A percentile compares a stretch with the other conserved stretches of the same genome.
Conservation (phyloP, 2,888 invertebrate species). For the Hecatera dysodea region DNA sequence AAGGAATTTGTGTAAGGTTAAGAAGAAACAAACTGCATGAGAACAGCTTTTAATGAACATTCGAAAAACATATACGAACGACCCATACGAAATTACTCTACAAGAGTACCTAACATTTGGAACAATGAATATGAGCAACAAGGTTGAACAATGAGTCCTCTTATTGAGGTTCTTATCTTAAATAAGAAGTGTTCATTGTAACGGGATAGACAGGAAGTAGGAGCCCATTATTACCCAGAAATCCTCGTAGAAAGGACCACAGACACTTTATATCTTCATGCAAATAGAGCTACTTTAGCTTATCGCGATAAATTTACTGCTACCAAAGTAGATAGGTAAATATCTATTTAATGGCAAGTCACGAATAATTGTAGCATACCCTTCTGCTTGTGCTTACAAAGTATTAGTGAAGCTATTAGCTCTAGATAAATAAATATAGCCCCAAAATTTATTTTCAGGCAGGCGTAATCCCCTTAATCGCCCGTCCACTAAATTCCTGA, state of each 20-base stretch:
- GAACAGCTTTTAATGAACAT: too few relatives aligned
- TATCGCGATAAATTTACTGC: background rate
- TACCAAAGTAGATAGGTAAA: background rate
- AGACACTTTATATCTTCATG: background rate
- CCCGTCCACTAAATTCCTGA: conserved; percentile 39
- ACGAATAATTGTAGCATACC: conserved; percentile 23
- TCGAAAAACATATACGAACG: too few relatives aligned
- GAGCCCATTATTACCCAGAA: background rate
- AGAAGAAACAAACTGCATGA: too few relatives aligned
- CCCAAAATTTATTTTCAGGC: conserved; percentile 22
- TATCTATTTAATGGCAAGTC: conserved; percentile 31
- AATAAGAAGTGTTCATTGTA: background rate
- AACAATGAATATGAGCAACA: background rate
- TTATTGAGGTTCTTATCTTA: background rate
- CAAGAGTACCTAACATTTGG: too few relatives aligned
- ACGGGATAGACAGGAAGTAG: background rate
- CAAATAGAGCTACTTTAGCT: background rate
- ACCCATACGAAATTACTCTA: too few relatives aligned
- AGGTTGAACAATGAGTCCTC: background rate
- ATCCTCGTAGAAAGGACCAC: background rate
- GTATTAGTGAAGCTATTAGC: conserved; percentile 35
- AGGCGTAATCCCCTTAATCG: conserved; percentile 29
- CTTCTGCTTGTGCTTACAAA: conserved; percentile 14
- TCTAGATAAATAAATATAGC: conserved; percentile 44
- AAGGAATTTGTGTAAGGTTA: too few relatives aligned